These are phyloP conservation scores for Lysandra bellargus DNA, from an alignment of 2,888 invertebrate species.

Conservation along the genomic window DNA sequence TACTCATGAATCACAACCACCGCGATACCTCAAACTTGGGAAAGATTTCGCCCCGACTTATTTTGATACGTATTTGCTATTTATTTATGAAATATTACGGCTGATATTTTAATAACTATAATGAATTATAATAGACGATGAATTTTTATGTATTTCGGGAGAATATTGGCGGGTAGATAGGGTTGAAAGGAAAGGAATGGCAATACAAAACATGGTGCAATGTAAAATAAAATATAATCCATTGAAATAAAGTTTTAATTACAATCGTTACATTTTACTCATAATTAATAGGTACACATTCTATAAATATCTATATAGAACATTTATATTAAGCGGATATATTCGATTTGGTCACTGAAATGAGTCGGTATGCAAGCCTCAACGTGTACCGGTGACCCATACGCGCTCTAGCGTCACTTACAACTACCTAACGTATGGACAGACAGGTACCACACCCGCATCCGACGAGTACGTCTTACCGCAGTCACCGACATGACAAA, in stretches of 20 bases:
- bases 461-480: neutral
- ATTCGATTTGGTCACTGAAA: slow-evolving; percentile 76
- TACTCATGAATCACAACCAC: slow-evolving; percentile 22
- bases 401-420: slow-evolving; percentile 27
- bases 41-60: neutral
- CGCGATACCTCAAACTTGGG: neutral
- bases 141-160: too few relatives aligned
- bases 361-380: slow-evolving; percentile 39
- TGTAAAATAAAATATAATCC: slow-evolving; percentile 54
- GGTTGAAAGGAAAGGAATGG: neutral
- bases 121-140: too few relatives aligned
- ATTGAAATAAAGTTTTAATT: slow-evolving; percentile 80
- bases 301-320: slow-evolving; percentile 79
- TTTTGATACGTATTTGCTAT: neutral
- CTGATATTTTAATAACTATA: too few relatives aligned
- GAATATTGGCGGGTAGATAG: neutral
- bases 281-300: slow-evolving; percentile 78
- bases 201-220: neutral
- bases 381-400: slow-evolving; percentile 41
- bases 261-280: slow-evolving; percentile 79
- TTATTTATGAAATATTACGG: neutral
- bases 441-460: neutral
- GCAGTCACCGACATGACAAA: neutral
- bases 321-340: slow-evolving; percentile 79
- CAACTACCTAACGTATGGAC: slow-evolving; percentile 23